Conservation (phyloP, 2,888 invertebrate genomes). For the Bugulina stolonifera region DNA sequence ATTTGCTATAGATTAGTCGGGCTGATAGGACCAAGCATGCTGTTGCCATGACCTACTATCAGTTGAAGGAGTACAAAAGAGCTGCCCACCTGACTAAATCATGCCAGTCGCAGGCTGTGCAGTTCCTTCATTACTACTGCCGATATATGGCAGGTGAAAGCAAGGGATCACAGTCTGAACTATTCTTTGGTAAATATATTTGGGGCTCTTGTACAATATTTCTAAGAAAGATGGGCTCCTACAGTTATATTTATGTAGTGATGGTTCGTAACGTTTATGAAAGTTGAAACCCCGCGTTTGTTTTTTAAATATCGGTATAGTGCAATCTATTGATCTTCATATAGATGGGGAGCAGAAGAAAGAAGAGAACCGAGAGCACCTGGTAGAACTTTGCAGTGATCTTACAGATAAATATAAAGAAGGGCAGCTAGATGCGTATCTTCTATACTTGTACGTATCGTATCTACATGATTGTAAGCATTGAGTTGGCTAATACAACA, state of each 20-base stretch:
- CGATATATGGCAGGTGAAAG: conserved; percentile 83
- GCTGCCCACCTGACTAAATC: conserved; percentile 47
- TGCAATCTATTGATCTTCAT: background rate
- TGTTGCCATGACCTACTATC: conserved; percentile 80
- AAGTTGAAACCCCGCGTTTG: conserved; percentile 26
- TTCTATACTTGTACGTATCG: conserved; percentile 32
- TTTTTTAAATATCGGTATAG: background rate
- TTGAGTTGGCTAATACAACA: too few species aligned
- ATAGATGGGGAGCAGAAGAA: conserved; percentile 38
- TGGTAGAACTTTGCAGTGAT: conserved; percentile 48
- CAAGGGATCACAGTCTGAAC: conserved; percentile 74
- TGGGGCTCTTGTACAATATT: too few species aligned
- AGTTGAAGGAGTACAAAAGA: conserved; percentile 80
- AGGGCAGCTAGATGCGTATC: conserved; percentile 71
- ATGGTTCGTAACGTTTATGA: background rate
- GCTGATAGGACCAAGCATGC: conserved; percentile 51
- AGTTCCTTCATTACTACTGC: conserved; percentile 79
- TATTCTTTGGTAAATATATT: conserved; percentile 38
- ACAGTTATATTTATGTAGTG: too few species aligned
- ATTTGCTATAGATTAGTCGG: background rate
- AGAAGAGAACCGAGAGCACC: conserved; percentile 41
- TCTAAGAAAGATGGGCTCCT: too few species aligned
- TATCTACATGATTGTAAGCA: too few species aligned
- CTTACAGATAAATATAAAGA: conserved; percentile 45
- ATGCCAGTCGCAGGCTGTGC: conserved; percentile 59